A percentile compares a stretch with the other conserved stretches of the same genome.
Conservation (phyloP, 2,888 invertebrate species). For the Eupelmus urozonus region DNA sequence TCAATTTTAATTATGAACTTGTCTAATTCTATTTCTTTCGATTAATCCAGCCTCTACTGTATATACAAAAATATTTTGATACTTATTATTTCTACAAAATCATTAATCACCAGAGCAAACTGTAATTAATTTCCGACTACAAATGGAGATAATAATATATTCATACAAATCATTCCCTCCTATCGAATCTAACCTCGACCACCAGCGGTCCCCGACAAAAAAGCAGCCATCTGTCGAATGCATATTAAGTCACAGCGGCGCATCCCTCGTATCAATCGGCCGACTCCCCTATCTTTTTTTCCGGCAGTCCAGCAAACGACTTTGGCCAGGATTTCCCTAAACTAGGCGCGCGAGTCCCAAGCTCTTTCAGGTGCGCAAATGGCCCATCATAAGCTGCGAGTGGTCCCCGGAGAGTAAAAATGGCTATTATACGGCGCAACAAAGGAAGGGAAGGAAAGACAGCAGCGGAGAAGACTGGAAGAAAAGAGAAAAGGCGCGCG, state of each 20-base stretch:
- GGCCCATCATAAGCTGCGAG: constrained; percentile 20
- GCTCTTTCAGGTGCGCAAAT: constrained; percentile 36
- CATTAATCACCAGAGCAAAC: no score
- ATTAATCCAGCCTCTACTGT: no score
- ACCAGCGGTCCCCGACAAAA: no score
- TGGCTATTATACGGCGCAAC: background rate
- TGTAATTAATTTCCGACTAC: background rate
- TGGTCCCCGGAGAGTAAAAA: constrained; percentile 32
- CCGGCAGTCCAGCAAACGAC: no score
- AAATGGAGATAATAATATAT: no score
- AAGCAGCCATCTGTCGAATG: background rate
- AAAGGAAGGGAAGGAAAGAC: background rate
- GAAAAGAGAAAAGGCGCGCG: constrained; percentile 9
- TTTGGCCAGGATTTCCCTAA: constrained; percentile 37
- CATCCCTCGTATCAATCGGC: background rate
- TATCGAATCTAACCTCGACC: background rate
- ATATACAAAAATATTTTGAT: no score
- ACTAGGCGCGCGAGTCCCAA: background rate
- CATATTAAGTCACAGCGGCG: background rate
- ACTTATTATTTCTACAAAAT: no score
- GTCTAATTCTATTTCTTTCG: no score
- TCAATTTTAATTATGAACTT: no score
- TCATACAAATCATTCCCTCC: no score
- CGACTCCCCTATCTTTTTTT: no score
- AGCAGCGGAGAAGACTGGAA: background rate